Conservation (phyloP, 2,888 invertebrate genomes). For the Drymonia ruficornis region DNA sequence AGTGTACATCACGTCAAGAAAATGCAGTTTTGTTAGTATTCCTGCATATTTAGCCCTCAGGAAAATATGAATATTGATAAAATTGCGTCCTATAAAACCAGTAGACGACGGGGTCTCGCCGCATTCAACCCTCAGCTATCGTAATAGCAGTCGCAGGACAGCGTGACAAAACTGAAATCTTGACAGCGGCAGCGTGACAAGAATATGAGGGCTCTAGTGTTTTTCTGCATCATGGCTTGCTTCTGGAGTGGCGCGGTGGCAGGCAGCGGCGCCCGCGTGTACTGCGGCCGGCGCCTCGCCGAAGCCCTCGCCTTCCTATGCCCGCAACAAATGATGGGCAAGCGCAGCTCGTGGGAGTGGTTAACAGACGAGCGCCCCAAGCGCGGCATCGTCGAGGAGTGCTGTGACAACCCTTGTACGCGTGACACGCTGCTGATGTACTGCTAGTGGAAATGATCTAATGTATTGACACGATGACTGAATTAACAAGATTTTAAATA, state of each 20-base stretch:
- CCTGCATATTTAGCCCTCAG: too few relatives aligned
- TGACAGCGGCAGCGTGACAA: neutral
- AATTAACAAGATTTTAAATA: neutral
- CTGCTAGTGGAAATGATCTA: neutral
- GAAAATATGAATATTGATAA: constrained; percentile 18
- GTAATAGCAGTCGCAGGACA: neutral
- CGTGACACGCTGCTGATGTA: constrained; percentile 13
- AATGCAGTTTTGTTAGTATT: too few relatives aligned
- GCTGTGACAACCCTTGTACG: constrained; percentile 22
- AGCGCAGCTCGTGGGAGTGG: constrained; percentile 4
- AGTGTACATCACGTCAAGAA: too few relatives aligned
- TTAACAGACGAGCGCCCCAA: constrained; percentile 1
- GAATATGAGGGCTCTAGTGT: constrained; percentile 1
- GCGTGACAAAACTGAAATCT: neutral
- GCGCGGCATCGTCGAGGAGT: constrained; percentile 14
- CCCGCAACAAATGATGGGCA: constrained; percentile 4
- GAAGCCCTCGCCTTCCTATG: constrained; percentile 25
- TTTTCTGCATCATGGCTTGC: constrained; percentile 1
- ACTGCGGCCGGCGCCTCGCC: constrained; percentile 30
- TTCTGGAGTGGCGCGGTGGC: neutral
- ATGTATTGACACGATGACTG: neutral
- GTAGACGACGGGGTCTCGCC: neutral
- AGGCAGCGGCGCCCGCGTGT: constrained; percentile 9
- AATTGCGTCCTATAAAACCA: constrained; percentile 16
- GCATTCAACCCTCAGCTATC: constrained; percentile 15